These are phyloP conservation scores for Lepisosteus oculatus DNA, from an alignment of 2,113 vertebrate genomes.

Conservation along the genomic window DNA sequence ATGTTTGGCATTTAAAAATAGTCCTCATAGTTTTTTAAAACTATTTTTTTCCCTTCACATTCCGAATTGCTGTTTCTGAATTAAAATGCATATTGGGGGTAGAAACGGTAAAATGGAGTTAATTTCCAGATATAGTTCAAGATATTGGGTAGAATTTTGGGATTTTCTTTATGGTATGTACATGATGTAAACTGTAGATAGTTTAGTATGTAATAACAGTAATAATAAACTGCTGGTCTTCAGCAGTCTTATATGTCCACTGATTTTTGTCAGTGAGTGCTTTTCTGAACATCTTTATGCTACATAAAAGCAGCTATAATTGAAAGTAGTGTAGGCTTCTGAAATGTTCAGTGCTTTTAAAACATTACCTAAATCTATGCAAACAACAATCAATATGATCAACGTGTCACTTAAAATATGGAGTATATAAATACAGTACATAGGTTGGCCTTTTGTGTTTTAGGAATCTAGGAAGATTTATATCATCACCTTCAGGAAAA, in stretches of 20 bases:
- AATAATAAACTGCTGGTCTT: conserved; percentile 9
- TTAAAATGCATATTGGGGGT: too few relatives aligned
- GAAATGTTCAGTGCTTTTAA: conserved; percentile 18
- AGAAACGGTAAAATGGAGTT: too few relatives aligned
- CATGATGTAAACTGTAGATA: too few relatives aligned
- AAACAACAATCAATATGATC: conserved; percentile 26
- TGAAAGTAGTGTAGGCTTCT: conserved; percentile 3
- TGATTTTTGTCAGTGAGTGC: conserved; percentile 3
- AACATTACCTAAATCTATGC: conserved; percentile 40
- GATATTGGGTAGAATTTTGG: too few relatives aligned
- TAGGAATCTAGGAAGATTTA: not conserved
- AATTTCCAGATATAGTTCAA: too few relatives aligned
- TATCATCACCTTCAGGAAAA: not conserved
- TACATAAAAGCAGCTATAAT: conserved; percentile 8
- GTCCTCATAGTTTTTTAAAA: too few relatives aligned
- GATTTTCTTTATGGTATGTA: too few relatives aligned
- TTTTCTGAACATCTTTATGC: conserved; percentile 1
- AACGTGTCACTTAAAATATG: conserved; percentile 5
- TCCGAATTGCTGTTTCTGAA: too few relatives aligned
- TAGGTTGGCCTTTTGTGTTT: conserved; percentile 8
- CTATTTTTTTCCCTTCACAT: too few relatives aligned
- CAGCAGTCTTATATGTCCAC: conserved; percentile 7
- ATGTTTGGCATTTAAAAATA: too few relatives aligned
- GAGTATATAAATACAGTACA: conserved; percentile 21
- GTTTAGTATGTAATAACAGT: not conserved